Conservation (phyloP, 2,113 vertebrate species). For the Corapipo altera region DNA sequence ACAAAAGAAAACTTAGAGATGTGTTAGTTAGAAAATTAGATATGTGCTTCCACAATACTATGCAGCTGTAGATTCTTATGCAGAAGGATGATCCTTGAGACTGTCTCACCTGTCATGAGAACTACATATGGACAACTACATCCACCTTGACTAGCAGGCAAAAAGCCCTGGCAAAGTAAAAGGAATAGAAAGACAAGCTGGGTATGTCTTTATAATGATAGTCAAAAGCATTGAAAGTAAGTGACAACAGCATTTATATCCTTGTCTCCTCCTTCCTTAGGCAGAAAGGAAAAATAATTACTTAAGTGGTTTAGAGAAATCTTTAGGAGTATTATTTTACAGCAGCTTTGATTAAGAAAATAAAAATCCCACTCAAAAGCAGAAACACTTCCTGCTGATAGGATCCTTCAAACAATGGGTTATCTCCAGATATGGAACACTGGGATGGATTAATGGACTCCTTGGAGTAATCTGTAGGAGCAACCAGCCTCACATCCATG, state of each 20-base stretch:
- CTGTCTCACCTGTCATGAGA: rapidly evolving
- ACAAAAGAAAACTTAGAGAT: too few relatives aligned
- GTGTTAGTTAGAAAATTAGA: not conserved
- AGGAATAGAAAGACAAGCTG: rapidly evolving
- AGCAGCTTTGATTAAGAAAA: not conserved
- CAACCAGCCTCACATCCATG: not conserved
- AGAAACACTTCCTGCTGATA: not conserved
- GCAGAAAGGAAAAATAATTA: not conserved
- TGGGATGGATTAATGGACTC: not conserved
- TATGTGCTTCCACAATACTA: not conserved
- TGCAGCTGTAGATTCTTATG: not conserved
- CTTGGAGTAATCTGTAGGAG: not conserved
- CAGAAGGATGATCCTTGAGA: not conserved
- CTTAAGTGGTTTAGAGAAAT: not conserved
- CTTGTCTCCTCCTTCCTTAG: not conserved
- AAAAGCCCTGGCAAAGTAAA: not conserved
- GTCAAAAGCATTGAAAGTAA: not conserved
- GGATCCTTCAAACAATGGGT: not conserved
- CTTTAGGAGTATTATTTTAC: not conserved
- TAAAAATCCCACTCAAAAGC: not conserved
- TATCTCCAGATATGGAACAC: not conserved
- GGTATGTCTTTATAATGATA: not conserved
- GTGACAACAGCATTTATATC: not conserved
- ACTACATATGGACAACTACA: not conserved
- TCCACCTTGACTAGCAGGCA: not conserved